Base-by-base conservation (phyloP, 1,140 invertebrate species). In the Philaenus spumarius region DNA sequence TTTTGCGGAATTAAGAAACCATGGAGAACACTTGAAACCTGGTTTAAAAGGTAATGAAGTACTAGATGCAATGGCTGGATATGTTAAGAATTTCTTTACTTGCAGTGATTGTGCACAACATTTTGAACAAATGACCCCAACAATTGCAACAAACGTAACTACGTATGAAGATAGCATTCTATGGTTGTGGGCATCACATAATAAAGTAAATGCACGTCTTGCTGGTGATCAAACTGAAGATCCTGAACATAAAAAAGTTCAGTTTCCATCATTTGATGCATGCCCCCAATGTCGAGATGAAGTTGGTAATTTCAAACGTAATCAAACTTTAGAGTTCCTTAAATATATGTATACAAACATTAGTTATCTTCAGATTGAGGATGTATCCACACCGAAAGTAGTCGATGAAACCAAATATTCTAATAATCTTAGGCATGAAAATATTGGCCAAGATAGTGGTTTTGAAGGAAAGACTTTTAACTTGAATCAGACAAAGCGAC, bases 181-280 rank as follows among this genome's bases (percentile, higher is more conserved):
- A 6, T 99, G 95, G 93, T 72, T 99, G 2, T 99, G 97, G 97
- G 78, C 78, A 53, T 87, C 92, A 1, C 95, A 99, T 69, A 98
- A 98, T 74, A 83, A 86, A 72, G 95, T 94, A 0, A 99, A 99
- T 71, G 75, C 85, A 60, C 80, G 95, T 62, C 72, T 98, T 14
- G 79, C 86, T 26, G 87, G 90, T 0, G 91, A 97, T 71, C 46
- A 75, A 1, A 93, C 90, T 11, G 95, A 98, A 73, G 97, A 99
- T 77, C 93, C 95, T 0, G 65, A 78, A 53, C 83, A 88, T 73
- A 92, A 87, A 1, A 99, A 99, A 75, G 78, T 88, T 35, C 89
- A 94, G 68, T 99, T 96, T 73, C 97, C 97, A 1, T 75, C 82
- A 11, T 62, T 68, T 9, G 65, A 74, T 1, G 73, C 81, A 53